Base-by-base conservation (phyloP, 2,888 invertebrate species). In the Choristoneura rosaceana region DNA sequence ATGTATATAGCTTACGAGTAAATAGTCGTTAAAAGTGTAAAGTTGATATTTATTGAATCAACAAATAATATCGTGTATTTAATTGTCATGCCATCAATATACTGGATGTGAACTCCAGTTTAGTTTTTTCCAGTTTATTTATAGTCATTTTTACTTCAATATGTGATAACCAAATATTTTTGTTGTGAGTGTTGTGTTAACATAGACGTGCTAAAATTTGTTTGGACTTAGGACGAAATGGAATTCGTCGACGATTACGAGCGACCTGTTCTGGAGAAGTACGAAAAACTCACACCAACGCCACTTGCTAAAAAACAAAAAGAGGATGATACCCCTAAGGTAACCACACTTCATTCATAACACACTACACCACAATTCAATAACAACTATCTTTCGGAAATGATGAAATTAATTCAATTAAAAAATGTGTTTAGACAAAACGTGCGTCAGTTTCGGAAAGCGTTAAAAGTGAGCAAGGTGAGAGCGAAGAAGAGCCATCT, bases 161-260 rank as follows among this genome's bases (percentile, higher is more conserved):
- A 66, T 83, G 87, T 88, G 82, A 79, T 88, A 87, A 87, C 85
- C 79, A 80, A 70, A 69, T 77, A 38, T 76, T 78, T 74, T 70
- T 81, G 77, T 79, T 79, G 81, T 80, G 84, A 79, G 83, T 85
- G 80, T 80, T 83, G 87, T 88, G 81, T 84, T 89, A 88, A 89
- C 87, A 80, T 80, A 77, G 73, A 84, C 84, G 91, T 91, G 90
- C 84, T 91, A 89, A 91, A 90, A 68, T 84, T 75, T 88, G 79
- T 89, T 90, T 90, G 80, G 84, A 87, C 87, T 81, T 93, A 94
- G 94, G 94, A 90, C 74, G 85, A 86, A 85, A 81, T 93, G 86
- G 94, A 94, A 83, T 94, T 94, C 84, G 92, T 93, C 83, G 96
- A 96, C 67, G 97, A 97, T 93, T 97, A 97, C 89, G 97, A 97